Evolutionary conservation across 2,888 invertebrate genomes (phyloP).

Genomic region (Heteropelma amictum): DNA sequence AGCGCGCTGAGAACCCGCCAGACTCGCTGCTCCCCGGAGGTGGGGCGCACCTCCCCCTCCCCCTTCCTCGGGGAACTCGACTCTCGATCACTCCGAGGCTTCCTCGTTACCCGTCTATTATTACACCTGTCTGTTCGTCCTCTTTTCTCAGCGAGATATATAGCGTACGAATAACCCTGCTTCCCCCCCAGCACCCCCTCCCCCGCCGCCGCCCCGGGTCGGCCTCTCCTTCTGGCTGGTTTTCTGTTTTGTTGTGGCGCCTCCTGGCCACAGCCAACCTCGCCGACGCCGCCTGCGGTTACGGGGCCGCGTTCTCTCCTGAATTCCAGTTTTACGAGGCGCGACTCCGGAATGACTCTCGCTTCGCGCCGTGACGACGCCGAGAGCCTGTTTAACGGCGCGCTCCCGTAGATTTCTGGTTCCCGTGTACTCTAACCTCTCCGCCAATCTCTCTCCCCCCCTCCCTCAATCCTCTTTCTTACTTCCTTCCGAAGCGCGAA

Average conservation of each 20-base stretch:
- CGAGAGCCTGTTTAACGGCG: too few species aligned
- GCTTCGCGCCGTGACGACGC: too few species aligned
- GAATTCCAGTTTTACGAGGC: too few species aligned
- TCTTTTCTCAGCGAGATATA: too few species aligned
- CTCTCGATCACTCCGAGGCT: slow-evolving; percentile 62
- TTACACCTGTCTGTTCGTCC: slow-evolving; percentile 70
- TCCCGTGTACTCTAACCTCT: slow-evolving; percentile 19
- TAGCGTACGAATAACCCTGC: too few species aligned
- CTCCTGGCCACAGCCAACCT: slow-evolving; percentile 22
- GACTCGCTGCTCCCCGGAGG: slow-evolving; percentile 39
- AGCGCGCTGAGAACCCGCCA: slow-evolving; percentile 36
- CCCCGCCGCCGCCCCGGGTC: slow-evolving; percentile 17
- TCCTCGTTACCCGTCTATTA: slow-evolving; percentile 72
- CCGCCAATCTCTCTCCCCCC: neutral
- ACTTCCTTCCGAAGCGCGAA: neutral
- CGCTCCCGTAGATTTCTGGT: neutral
- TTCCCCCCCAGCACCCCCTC: too few species aligned
- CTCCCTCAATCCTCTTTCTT: slow-evolving; percentile 11
- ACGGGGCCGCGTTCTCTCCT: too few species aligned
- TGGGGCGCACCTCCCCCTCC: too few species aligned
- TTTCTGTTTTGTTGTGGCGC: slow-evolving; percentile 38
- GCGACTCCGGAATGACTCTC: too few species aligned
- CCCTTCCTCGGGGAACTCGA: too few species aligned
- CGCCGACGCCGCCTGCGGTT: too few species aligned
- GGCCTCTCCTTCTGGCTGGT: too few species aligned